These are phyloP conservation scores for Schrankia costaestrigalis DNA, from an alignment of 2,888 invertebrate genomes.

Conservation along the genomic window DNA sequence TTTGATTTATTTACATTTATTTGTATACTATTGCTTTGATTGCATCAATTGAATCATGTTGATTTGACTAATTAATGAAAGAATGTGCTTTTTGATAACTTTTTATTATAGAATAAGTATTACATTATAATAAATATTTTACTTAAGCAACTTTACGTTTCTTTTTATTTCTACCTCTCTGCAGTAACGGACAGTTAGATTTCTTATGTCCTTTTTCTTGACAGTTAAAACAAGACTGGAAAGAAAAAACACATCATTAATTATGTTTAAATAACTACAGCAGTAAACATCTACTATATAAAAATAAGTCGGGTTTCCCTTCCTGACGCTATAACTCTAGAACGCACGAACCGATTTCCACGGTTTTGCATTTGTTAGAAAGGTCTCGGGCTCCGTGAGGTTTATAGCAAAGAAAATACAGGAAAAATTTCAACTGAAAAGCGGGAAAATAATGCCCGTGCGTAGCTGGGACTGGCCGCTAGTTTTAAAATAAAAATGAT, in stretches of 20 bases:
- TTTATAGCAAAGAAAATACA: too few relatives aligned
- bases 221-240: constrained; percentile 81
- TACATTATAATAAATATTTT: constrained; percentile 26
- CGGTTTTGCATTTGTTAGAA: too few relatives aligned
- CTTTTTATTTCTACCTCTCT: constrained; percentile 46
- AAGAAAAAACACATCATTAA: constrained; percentile 24
- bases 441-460: too few relatives aligned
- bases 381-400: too few relatives aligned
- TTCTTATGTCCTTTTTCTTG: constrained; percentile 79
- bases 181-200: constrained; percentile 69
- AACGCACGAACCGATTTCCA: too few relatives aligned
- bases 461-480: too few relatives aligned
- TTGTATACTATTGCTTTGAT: constrained; percentile 27
- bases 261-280: neutral
- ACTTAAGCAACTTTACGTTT: constrained; percentile 52
- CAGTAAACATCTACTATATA: too few relatives aligned
- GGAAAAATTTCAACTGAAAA: too few relatives aligned
- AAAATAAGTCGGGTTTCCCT: too few relatives aligned
- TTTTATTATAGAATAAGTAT: constrained; percentile 44
- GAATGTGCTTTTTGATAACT: constrained; percentile 30
- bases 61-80: constrained; percentile 37
- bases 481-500: too few relatives aligned
- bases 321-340: too few relatives aligned
- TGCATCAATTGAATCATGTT: constrained; percentile 38
- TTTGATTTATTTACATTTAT: constrained; percentile 32